Base-by-base conservation (phyloP, 1,140 invertebrate genomes). In the Drosophila melanica region DNA sequence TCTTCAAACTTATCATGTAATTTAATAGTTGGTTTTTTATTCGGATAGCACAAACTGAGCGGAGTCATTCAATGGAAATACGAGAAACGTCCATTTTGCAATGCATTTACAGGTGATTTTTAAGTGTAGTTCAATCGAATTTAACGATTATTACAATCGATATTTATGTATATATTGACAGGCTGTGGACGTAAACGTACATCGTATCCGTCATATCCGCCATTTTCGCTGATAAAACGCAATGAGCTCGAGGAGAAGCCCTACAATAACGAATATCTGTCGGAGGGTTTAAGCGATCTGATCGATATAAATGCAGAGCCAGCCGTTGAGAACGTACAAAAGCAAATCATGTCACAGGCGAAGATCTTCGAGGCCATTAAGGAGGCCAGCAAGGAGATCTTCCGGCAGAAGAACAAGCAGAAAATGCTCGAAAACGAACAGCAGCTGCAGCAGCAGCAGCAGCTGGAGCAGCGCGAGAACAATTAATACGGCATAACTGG, bases 301-400 rank as follows among this genome's bases (percentile, higher is more conserved):
- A 90, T 95, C 59, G 95, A 95, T 62, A 92, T 95, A 41, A 94
- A 94, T 76, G 93, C 94, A 0, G 95, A 96, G 72, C 94, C 94
- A 7, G 94, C 94, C 3, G 94, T 96, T 0, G 95, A 95, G 62
- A 95, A 96, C 70, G 92, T 96, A 0, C 95, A 95, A 47, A 93
- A 95, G 50, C 95, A 96, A 90, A 96, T 96, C 8, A 93, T 96
- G 81, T 95, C 95, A 0, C 95, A 96, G 92, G 95, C 95, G 0
- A 96, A 96, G 87, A 93, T 96, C 7, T 96, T 95, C 93, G 95
- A 96, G 80, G 95, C 95, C 2, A 95, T 96, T 42, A 95, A 96
- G 79, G 95, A 96, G 81, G 95, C 95, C 4, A 94, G 95, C 79
- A 93, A 94, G 14, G 95, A 96, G 87, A 93, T 95, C 23, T 92